Conservation (phyloP, 1,140 invertebrate genomes). For the Sipha flava region DNA sequence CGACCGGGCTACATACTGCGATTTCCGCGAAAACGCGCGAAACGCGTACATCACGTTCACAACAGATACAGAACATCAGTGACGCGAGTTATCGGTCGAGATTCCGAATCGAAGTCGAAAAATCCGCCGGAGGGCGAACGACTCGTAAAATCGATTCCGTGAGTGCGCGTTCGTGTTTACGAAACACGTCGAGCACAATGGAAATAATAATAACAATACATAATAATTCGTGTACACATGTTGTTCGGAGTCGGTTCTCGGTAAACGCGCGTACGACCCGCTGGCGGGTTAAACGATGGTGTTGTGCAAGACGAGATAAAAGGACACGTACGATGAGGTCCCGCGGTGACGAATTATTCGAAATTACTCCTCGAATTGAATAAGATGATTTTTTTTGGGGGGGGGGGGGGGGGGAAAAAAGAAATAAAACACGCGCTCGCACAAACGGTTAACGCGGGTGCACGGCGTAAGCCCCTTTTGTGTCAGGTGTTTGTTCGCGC, state of each 20-base stretch:
- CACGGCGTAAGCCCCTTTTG: slow-evolving; percentile 6
- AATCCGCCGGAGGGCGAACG: too few relatives aligned
- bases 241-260: neutral
- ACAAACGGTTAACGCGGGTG: neutral
- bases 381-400: neutral
- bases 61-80: too few relatives aligned
- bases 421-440: neutral
- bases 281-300: neutral
- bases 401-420: neutral
- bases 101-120: neutral
- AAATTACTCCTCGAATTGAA: slow-evolving; percentile 1
- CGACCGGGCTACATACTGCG: too few relatives aligned
- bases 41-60: too few relatives aligned
- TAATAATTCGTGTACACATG: neutral
- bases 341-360: slow-evolving; percentile 24
- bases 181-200: too few relatives aligned
- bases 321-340: neutral
- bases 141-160: too few relatives aligned
- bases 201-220: neutral
- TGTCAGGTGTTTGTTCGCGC: too few relatives aligned
- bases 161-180: too few relatives aligned
- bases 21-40: too few relatives aligned
- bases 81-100: neutral
- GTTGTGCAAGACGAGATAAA: neutral
- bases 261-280: neutral